Evolutionary conservation across 2,113 vertebrate genomes (phyloP), one percentile per base, ranked within the genome.

Genomic region (Peromyscus maniculatus): DNA sequence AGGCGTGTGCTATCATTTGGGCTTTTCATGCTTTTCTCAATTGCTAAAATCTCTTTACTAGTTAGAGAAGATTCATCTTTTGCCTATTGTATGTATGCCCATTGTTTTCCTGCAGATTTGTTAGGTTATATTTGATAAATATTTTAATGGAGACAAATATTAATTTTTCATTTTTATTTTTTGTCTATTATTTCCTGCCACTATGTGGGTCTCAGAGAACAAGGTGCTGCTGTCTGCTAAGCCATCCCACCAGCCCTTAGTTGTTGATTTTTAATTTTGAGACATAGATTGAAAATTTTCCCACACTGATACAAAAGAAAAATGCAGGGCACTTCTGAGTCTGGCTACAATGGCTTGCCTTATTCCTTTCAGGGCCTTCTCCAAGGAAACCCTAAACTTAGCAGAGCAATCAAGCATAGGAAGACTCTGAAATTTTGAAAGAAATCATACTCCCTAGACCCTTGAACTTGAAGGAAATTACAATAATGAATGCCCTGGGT

Each of bases 21-120:
- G 11, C 19, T 36, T 64, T 80, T 24, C 26, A 59, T 64, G 0
- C 3, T 8, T 57, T 52, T 95, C 19, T 78, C 64, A 82, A 67
- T 79, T 91, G 33, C 71, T 92, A 84, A 94, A n/a, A 79, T 83
- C 22, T 75, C 62, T 92, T 96, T 87, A 80, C 52, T 95, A 95
- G 59, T 69, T 82, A 62, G 24, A 46, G 7, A 95, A 94, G 26
- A 78, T 87, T 95, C 75, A 90, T 33, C 31, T 67, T 91, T 91
- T 72, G 12, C 52, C 52, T 57, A 7, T 43, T 78, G 75, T 69
- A 59, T 49, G 75, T 1, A 92, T 67, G 17, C 89, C n/a, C 71
- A 95, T 84, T 86, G 88, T 83, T 77, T 87, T 84, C 79, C 43
- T 97, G 52, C 12, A 86, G 13, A 39, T 71, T 92, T 89, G 8